Conservation (phyloP, 1,140 invertebrate genomes). For the Trinorchestia longiramus region DNA sequence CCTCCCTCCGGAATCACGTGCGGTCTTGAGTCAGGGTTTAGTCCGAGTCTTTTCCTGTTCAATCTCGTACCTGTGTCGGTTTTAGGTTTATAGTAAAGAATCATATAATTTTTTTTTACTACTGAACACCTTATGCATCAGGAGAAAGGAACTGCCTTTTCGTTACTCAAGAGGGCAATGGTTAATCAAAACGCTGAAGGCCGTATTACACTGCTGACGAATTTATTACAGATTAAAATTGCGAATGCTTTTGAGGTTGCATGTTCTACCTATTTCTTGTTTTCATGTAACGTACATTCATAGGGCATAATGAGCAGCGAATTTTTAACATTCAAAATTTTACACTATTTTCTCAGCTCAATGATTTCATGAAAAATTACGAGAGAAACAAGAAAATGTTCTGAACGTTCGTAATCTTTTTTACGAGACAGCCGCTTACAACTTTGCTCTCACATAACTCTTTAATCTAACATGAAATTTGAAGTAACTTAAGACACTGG, state of each 20-base stretch:
- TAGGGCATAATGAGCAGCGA: background rate
- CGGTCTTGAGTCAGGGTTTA: background rate
- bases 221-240: background rate
- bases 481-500: background rate
- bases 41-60: background rate
- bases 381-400: no score
- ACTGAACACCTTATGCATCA: background rate
- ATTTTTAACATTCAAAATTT: background rate
- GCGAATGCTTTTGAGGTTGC: background rate
- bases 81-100: background rate
- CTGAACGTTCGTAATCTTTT: background rate
- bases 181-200: background rate
- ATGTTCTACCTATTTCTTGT: background rate
- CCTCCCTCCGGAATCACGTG: background rate
- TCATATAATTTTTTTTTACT: background rate
- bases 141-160: background rate
- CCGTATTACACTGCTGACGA: background rate
- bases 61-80: background rate
- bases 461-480: background rate
- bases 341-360: background rate
- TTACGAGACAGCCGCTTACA: background rate
- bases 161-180: background rate
- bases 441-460: background rate
- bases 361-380: background rate
- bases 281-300: background rate